A percentile compares a stretch with the other conserved stretches of the same genome.
These are phyloP conservation scores for Syngnathus floridae DNA, from an alignment of 2,113 vertebrate species.

Conservation along the genomic window DNA sequence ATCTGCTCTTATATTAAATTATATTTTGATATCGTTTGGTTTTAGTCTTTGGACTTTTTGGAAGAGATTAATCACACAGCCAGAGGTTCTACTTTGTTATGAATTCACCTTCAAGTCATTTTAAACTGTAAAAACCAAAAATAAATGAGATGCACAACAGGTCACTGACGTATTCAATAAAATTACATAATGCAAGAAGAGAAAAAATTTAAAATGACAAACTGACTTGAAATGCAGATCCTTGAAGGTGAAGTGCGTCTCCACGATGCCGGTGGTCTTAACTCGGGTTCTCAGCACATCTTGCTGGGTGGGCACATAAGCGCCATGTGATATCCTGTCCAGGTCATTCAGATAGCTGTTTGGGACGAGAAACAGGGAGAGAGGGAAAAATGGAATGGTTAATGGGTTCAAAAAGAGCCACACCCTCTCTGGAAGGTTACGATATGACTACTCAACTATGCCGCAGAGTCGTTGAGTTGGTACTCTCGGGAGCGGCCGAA, in stretches of 20 bases:
- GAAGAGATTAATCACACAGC: too few relatives aligned
- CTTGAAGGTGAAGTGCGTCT: conserved; percentile 99
- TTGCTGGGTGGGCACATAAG: conserved; percentile 95
- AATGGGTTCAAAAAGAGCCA: not conserved
- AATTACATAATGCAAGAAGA: not conserved
- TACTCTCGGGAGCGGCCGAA: conserved; percentile 95
- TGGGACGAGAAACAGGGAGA: not conserved
- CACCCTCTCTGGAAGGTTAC: not conserved
- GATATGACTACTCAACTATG: conserved; percentile 81
- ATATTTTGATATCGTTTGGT: too few relatives aligned
- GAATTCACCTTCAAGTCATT: not conserved
- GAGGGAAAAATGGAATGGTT: not conserved
- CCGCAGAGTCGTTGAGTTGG: conserved; percentile 96
- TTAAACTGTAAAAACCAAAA: not conserved
- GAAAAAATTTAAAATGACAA: not conserved
- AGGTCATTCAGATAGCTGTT: conserved; percentile 95
- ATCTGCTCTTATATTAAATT: too few relatives aligned
- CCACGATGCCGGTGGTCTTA: conserved; percentile 98
- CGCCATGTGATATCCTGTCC: conserved; percentile 88
- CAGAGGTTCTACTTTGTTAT: not conserved
- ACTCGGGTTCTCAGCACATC: conserved; percentile 96
- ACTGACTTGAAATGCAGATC: conserved; percentile 99
- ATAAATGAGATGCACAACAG: not conserved
- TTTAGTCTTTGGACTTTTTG: too few relatives aligned
- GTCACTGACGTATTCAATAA: not conserved